Conservation (phyloP, 37 sponge, comb jelly and placozoan genomes). For the Halichondria panicea region DNA sequence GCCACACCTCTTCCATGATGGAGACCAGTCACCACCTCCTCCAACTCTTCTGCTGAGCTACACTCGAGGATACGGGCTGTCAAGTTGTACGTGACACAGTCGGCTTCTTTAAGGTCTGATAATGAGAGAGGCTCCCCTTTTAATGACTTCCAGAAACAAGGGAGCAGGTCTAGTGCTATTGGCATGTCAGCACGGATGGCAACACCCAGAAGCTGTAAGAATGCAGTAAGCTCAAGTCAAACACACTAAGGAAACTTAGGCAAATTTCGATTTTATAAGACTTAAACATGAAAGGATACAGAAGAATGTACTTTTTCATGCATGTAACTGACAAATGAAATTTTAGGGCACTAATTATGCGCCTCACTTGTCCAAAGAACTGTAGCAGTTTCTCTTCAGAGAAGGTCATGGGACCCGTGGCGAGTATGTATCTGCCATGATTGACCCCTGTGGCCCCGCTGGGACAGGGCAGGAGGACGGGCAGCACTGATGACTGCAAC, state of each 20-base stretch:
- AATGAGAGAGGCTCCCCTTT: constrained; percentile 51
- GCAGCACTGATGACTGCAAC: constrained; percentile 80
- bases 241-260: constrained; percentile 1
- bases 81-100: constrained; percentile 83
- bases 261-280: neutral
- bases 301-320: too few relatives aligned
- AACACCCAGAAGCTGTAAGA: constrained; percentile 80
- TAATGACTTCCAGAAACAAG: constrained; percentile 92
- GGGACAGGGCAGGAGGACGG: constrained; percentile 88
- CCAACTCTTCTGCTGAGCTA: constrained; percentile 24
- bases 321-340: too few relatives aligned
- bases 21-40: constrained; percentile 6
- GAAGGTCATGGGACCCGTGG: constrained; percentile 80
- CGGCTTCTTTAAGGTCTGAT: constrained; percentile 78
- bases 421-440: constrained; percentile 86
- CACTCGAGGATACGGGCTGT: constrained; percentile 53
- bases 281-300: neutral
- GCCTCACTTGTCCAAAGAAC: constrained; percentile 89
- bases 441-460: constrained; percentile 87
- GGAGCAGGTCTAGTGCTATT: constrained; percentile 86
- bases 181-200: constrained; percentile 92
- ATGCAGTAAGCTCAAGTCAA: constrained; percentile 7
- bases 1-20: neutral
- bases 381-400: constrained; percentile 91
- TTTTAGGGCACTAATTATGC: neutral